Evolutionary conservation across 2,113 vertebrate genomes (phyloP), one percentile per base, ranked within the genome.

Genomic region (Columba janthina): DNA sequence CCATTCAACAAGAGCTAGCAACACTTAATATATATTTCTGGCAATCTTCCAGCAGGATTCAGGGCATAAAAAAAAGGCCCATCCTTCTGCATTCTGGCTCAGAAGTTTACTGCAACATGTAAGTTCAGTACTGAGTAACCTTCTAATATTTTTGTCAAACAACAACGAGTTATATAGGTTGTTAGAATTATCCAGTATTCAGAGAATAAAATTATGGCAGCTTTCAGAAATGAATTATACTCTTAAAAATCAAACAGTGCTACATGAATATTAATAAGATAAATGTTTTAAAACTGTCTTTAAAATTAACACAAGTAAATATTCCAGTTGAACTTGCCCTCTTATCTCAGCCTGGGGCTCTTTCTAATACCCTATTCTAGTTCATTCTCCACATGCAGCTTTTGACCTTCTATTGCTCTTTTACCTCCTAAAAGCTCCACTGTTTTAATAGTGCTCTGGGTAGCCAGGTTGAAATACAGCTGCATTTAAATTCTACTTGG

Each of bases 11-110:
- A 92, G 90, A 61, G 54, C 40, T 78, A 95, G 83, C 72, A 94
- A 96, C 83, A 90, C 79, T 89, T 92, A 56, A 72, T 94, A 94
- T 32, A 20, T 46, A 87, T 76, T 95, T 93, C 66, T 94, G 86
- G 88, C 73, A 58, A 87, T 75, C n/a, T 87, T 74, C 90, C 92
- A 93, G 88, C 17, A 87, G 88, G 73, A 92, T 72, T 85, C 76
- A 75, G 65, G 76, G 84, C 69, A 92, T 17, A 44, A 86, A 38
- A 19, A 64, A 96, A 88, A 53, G 53, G 31, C 57, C 64, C 88
- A 69, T 89, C 93, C 31, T 85, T 58, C 78, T 80, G 57, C 31
- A 75, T 72, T 74, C 57, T 87, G 53, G 25, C 65, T 96, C 65
- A 72, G 20, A 65, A 34, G 38, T 80, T 84, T 75, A 61, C 38